A percentile compares a stretch with the other conserved stretches of the same genome.
These are phyloP conservation scores for Leuctra nigra DNA, from an alignment of 2,888 invertebrate species.

Conservation along the genomic window DNA sequence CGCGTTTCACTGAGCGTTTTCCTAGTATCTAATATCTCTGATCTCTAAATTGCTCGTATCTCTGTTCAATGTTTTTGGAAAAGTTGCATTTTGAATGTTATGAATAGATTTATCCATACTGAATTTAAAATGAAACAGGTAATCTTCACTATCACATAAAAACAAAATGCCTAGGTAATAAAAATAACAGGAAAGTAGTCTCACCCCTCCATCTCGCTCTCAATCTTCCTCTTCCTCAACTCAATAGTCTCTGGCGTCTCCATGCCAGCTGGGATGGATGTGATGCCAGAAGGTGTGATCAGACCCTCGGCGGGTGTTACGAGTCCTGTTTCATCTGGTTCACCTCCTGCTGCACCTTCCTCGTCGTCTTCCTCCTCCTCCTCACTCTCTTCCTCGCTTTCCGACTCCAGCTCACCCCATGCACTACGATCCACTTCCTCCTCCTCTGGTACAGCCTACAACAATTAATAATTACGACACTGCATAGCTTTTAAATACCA, in stretches of 20 bases:
- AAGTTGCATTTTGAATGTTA: too few relatives aligned
- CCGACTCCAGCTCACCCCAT: conserved; percentile 97
- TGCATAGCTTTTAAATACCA: too few relatives aligned
- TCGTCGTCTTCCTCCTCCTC: conserved; percentile 51
- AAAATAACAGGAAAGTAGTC: too few relatives aligned
- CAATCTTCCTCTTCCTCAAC: conserved; percentile 92
- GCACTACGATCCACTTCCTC: conserved; percentile 87
- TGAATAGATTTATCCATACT: too few relatives aligned
- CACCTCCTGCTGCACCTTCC: conserved; percentile 46
- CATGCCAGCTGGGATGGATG: conserved; percentile 85
- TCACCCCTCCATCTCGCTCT: conserved; percentile 91
- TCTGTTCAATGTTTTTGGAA: too few relatives aligned
- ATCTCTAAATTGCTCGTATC: too few relatives aligned
- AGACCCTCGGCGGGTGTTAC: conserved; percentile 91
- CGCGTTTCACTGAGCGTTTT: too few relatives aligned
- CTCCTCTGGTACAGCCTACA: conserved; percentile 62
- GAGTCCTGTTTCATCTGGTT: conserved; percentile 71
- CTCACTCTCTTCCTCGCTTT: conserved; percentile 68
- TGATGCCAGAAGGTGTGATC: conserved; percentile 91
- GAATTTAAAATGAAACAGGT: too few relatives aligned
- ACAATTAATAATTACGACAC: too few relatives aligned
- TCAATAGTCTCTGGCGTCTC: conserved; percentile 99
- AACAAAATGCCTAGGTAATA: not conserved
- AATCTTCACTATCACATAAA: too few relatives aligned
- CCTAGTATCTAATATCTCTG: too few relatives aligned